Conservation (phyloP, 2,888 invertebrate genomes). For the Xanthia icteritia region DNA sequence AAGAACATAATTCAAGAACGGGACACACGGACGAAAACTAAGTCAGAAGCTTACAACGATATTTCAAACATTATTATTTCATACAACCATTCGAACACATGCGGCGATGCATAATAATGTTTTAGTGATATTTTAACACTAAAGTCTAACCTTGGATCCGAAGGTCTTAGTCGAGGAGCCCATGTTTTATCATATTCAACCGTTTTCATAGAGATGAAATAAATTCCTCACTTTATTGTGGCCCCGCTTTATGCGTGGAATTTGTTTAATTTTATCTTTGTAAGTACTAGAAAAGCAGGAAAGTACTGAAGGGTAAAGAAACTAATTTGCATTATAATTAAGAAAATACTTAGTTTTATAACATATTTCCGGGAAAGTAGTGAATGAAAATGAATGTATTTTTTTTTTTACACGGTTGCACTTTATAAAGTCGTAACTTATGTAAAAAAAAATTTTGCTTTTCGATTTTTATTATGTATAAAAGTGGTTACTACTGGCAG, state of each 20-base stretch:
- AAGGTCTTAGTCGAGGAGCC: constrained; percentile 39
- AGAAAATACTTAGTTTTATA: background rate
- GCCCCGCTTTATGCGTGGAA: constrained; percentile 29
- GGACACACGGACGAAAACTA: background rate
- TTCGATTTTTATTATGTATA: background rate
- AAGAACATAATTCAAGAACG: background rate
- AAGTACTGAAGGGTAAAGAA: constrained; percentile 22
- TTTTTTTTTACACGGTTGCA: background rate
- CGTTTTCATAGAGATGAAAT: constrained; percentile 46
- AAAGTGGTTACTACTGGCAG: background rate
- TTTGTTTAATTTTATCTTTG: constrained; percentile 50
- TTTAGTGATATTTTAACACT: constrained; percentile 48
- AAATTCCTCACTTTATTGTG: constrained; percentile 40
- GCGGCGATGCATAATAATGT: constrained; percentile 60
- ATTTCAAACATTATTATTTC: constrained; percentile 63
- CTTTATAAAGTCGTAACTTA: background rate
- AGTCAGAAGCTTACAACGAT: constrained; percentile 12
- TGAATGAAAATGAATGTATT: background rate
- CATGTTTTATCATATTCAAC: constrained; percentile 40
- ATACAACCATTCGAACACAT: constrained; percentile 39
- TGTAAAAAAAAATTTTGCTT: background rate
- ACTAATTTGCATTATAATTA: constrained; percentile 47
- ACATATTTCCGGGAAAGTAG: constrained; percentile 23
- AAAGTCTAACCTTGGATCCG: constrained; percentile 44
- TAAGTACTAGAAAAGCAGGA: constrained; percentile 11